Evolutionary conservation across 2,797 vertebrate genomes (phyloP).

Genomic region (Orestias chungarensis): DNA sequence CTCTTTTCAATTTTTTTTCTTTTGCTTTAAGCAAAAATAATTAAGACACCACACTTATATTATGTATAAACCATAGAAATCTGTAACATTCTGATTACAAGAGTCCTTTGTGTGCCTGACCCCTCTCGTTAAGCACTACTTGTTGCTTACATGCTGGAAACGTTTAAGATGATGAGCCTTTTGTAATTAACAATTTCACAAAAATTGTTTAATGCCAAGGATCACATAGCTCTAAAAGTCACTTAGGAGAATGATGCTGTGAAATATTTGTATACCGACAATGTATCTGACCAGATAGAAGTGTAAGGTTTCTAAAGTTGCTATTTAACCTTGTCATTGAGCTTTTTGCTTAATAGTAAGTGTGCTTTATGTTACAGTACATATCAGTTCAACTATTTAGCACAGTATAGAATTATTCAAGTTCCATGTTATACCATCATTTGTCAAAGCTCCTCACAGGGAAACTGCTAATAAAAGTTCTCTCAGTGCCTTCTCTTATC

Average conservation of each 20-base stretch:
- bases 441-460: constrained; percentile 72
- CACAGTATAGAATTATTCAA: constrained; percentile 80
- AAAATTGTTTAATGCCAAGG: constrained; percentile 81
- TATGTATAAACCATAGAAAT: constrained; percentile 95
- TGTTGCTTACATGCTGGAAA: constrained; percentile 85
- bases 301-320: constrained; percentile 84
- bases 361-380: constrained; percentile 95
- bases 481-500: constrained; percentile 60
- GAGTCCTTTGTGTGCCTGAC: constrained; percentile 86
- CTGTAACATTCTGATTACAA: constrained; percentile 80
- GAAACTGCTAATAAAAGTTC: constrained; percentile 68
- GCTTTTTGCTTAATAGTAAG: constrained; percentile 82
- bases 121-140: constrained; percentile 80
- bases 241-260: constrained; percentile 93
- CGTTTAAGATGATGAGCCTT: constrained; percentile 79
- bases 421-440: constrained; percentile 79
- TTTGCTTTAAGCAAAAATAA: constrained; percentile 87
- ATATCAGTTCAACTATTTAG: constrained; percentile 87
- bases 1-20: constrained; percentile 68
- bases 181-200: constrained; percentile 81
- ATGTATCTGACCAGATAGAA: constrained; percentile 81
- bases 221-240: constrained; percentile 95
- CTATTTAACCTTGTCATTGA: constrained; percentile 81
- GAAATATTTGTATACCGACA: constrained; percentile 88
- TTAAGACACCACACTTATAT: constrained; percentile 90